phyloP scores from a whole-genome alignment of 2,888 invertebrate species.

The Lysandra coridon region DNA sequence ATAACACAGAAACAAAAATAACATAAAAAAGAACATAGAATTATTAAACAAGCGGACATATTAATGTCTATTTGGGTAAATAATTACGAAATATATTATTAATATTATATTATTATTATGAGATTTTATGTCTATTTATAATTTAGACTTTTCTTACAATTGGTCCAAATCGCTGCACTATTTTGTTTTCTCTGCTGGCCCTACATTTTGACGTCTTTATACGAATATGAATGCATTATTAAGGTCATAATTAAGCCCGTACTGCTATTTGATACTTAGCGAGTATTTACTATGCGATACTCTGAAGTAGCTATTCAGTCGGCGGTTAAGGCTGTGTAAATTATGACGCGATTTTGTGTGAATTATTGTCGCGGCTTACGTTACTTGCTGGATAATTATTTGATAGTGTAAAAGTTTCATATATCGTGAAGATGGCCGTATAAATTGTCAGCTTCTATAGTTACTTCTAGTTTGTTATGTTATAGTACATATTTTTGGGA shows the following conservation, averaged over 20 bases:
- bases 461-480: too few species aligned
- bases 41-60: too few species aligned
- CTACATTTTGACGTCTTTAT: constrained; percentile 74
- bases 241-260: constrained; percentile 72
- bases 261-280: constrained; percentile 67
- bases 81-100: too few species aligned
- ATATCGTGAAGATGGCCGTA: constrained; percentile 10
- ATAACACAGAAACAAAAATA: too few species aligned
- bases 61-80: too few species aligned
- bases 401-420: constrained; percentile 38
- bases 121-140: too few species aligned
- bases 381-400: constrained; percentile 46
- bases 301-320: constrained; percentile 68
- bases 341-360: constrained; percentile 56
- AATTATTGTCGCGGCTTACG: constrained; percentile 52
- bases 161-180: not conserved
- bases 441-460: not conserved
- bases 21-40: too few species aligned
- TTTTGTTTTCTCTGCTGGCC: constrained; percentile 43
- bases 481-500: too few species aligned
- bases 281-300: constrained; percentile 66
- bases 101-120: too few species aligned
- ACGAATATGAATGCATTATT: constrained; percentile 68
- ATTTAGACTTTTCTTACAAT: too few species aligned
- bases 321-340: constrained; percentile 52